Conservation (phyloP, 2,113 vertebrate species). For the Aix galericulata region DNA sequence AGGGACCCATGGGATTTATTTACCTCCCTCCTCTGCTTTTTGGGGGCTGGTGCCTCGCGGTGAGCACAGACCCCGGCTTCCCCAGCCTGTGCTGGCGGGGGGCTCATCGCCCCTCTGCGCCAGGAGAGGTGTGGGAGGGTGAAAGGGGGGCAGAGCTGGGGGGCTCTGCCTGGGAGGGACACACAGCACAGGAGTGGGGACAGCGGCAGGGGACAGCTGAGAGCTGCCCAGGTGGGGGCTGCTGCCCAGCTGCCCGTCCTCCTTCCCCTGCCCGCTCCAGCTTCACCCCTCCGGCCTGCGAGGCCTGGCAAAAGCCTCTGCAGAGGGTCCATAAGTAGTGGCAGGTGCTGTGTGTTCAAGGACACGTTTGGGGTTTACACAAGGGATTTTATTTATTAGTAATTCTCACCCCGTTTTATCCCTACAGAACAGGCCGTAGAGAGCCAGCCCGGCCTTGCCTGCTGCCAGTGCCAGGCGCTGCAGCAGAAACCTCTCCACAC, state of each 20-base stretch:
- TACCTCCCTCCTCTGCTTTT: accelerated
- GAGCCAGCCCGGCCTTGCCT: neutral
- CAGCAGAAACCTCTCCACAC: neutral
- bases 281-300: neutral
- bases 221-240: neutral
- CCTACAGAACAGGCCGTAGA: neutral
- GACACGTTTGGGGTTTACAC: accelerated
- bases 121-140: neutral
- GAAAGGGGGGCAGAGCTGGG: neutral
- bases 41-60: accelerated
- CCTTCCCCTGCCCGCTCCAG: neutral
- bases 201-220: neutral
- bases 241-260: neutral
- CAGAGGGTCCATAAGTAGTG: too few relatives aligned
- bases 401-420: neutral
- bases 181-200: too few relatives aligned
- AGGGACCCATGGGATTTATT: neutral
- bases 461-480: neutral
- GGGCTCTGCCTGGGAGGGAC: too few relatives aligned
- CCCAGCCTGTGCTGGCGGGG: too few relatives aligned
- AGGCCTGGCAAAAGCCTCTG: too few relatives aligned
- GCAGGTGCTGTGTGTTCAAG: neutral
- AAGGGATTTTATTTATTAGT: neutral
- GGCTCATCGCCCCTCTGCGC: neutral
- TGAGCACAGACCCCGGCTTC: neutral